Evolutionary conservation across 2,113 vertebrate species (phyloP), one percentile per base, ranked within the genome.

Genomic region (Sander vitreus): DNA sequence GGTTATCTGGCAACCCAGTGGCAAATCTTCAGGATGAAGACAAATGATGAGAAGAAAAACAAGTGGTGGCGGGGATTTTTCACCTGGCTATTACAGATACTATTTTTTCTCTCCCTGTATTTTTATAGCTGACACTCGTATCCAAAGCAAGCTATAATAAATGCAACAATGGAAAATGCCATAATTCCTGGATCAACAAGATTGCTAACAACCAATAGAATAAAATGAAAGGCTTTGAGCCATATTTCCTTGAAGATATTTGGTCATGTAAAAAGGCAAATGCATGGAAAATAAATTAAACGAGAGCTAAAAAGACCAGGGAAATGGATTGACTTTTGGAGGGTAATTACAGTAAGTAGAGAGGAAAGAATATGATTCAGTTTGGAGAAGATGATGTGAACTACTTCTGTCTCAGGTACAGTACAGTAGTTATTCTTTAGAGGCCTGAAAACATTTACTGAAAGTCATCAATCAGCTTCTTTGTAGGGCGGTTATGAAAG

Each of bases 131-230:
- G 69, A 74, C 50, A 55, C 60, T 81, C 11, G 39, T 78, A 66
- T 83, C 75, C 78, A 89, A 81, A 78, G 47, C 67, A 57, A 80
- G 57, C 48, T 70, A n/a, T 53, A 73, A 88, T 63, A 75, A 85
- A 48, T 27, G 68, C 39, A 79, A 81, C 60, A 80, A 78, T 88
- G 85, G 85, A 85, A 88, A 90, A 84, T 70, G 51, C 50, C 19
- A n/a, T 76, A 50, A 81, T 77, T 87, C 72, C 47, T 55, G 63
- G 65, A 89, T 88, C 76, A 75, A 77, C 60, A 50, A 83, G 72
- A 85, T 87, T 79, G 76, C 59, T 1, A 76, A 69, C 76, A 51
- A 80, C 72, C 55, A 68, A 55, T 11, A 69, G 58, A 78, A 79
- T 62, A 64, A 88, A 88, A 85, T 21, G 25, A 72, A 83, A 78